Base-by-base conservation (phyloP, 2,888 invertebrate genomes). In the Dorcus parallelipipedus region DNA sequence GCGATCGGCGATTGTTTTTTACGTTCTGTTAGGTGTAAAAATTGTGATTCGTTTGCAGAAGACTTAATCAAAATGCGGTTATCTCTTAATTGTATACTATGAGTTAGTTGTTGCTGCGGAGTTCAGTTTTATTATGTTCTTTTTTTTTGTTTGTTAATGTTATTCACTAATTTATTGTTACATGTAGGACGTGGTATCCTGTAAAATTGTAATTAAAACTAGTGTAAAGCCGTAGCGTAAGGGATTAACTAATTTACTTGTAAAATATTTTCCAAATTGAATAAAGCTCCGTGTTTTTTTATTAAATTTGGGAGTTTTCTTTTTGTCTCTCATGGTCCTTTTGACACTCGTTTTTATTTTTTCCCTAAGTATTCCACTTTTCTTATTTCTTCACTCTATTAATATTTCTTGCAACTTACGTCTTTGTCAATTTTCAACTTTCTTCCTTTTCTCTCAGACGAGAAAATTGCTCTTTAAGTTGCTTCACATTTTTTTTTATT, bases 261-360 rank as follows among this genome's bases (percentile, higher is more conserved):
- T 56, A 56, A 56, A 45, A 56, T 56, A 56, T 56, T 56, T 56
- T 56, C 56, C 56, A 56, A 51, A 56, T 56, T 56, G 50, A 51
- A 56, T 51, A 51, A 56, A 56, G 51, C 43, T 38, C 45, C 17
- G 45, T 45, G 45, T 45, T 45, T 45, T 45, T 20, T 45, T 45
- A 41, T 41, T 41, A 14, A 10, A 0, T 41, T 41, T 41, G 3
- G 7, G 5, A 1, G n/a, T 41, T 41, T 7, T 41, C 40, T 41
- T 41, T 9, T 41, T 41, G 2, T 41, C 41, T 14, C 14, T 10
- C 9, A 10, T 41, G 9, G 7, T 41, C 41, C 9, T 41, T 41
- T 41, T 41, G 0, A 14, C 14, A 14, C 14, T 14, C 1, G 3
- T n/a, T 41, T 8, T 41, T n/a, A n/a, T n/a, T n/a, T n/a, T n/a